phyloP scores from a whole-genome alignment of 2,888 invertebrate species.

The Trichogramma evanescens region DNA sequence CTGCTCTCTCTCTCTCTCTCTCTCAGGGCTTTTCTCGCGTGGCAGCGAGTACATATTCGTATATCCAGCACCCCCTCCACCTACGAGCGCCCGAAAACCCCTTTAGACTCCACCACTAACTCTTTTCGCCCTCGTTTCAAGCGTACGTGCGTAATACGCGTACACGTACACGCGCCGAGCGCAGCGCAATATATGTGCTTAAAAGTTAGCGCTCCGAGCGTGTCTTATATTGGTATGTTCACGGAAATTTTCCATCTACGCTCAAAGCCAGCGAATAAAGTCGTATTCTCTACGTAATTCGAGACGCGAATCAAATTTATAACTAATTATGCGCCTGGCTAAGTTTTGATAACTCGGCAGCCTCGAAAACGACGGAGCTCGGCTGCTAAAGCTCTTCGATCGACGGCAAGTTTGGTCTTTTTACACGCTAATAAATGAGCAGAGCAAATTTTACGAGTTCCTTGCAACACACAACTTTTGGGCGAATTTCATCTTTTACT shows the following conservation, averaged over 20 bases:
- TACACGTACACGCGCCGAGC: not conserved
- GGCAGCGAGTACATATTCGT: not conserved
- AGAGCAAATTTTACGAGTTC: too few relatives aligned
- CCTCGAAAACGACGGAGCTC: too few relatives aligned
- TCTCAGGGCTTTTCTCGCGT: slow-evolving; percentile 1
- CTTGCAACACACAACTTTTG: too few relatives aligned
- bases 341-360: slow-evolving; percentile 39
- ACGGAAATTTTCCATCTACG: too few relatives aligned
- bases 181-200: too few relatives aligned
- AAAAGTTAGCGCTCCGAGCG: too few relatives aligned
- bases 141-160: slow-evolving; percentile 2
- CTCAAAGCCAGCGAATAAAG: too few relatives aligned
- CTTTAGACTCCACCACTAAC: slow-evolving; percentile 13
- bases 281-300: not conserved
- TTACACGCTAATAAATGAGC: too few relatives aligned
- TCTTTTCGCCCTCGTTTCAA: slow-evolving; percentile 13
- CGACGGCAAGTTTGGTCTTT: too few relatives aligned
- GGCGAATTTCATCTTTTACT: too few relatives aligned
- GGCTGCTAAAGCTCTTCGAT: not conserved
- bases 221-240: too few relatives aligned
- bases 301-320: slow-evolving; percentile 42
- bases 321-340: slow-evolving; percentile 42
- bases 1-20: not conserved
- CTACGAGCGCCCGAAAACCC: not conserved
- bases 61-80: not conserved